A percentile compares a stretch with the other conserved stretches of the same genome.
phyloP scores from a whole-genome alignment of 2,888 invertebrate species.

The Teleiodes luculella region DNA sequence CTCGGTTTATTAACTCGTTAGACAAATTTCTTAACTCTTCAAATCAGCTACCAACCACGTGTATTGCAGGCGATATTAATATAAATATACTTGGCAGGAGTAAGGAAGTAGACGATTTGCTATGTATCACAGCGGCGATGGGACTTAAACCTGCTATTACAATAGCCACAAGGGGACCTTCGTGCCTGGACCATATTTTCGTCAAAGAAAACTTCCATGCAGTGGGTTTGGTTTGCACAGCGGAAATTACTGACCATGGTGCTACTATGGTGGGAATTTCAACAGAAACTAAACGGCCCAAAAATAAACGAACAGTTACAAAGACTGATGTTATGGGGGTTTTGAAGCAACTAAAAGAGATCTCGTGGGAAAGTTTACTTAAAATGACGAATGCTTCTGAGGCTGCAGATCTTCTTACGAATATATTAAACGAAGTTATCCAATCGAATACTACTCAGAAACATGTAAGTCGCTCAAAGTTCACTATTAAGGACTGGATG shows the following conservation, averaged over 20 bases:
- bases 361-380: too few species aligned
- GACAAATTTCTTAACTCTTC: not conserved
- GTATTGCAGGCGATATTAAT: not conserved
- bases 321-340: too few species aligned
- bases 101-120: not conserved
- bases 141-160: not conserved
- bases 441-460: too few species aligned
- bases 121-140: not conserved
- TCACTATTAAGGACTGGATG: too few species aligned
- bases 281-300: too few species aligned
- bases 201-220: not conserved
- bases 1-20: not conserved
- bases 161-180: not conserved
- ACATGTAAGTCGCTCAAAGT: too few species aligned
- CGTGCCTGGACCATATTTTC: constrained; percentile 2
- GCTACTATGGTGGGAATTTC: not conserved
- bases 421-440: too few species aligned
- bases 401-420: too few species aligned
- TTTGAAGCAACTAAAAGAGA: too few species aligned
- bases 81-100: not conserved
- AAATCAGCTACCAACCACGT: not conserved
- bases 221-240: not conserved
- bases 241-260: not conserved
- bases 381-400: too few species aligned
- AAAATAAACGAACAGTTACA: not conserved